Conservation (phyloP, 2,888 invertebrate species). For the Stenodera caucasica region DNA sequence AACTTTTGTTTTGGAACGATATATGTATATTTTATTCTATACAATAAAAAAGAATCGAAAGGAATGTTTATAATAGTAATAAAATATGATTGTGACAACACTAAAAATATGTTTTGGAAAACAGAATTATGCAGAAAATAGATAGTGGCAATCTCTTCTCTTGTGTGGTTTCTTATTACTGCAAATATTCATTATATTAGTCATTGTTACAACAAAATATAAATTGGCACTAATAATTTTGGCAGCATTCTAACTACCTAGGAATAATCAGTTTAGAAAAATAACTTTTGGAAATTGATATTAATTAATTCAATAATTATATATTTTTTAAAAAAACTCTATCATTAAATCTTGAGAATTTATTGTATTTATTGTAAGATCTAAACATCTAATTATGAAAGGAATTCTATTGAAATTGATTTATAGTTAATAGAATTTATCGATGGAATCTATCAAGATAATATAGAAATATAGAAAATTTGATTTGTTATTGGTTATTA, state of each 20-base stretch:
- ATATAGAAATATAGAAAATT: not conserved
- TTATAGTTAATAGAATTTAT: not conserved
- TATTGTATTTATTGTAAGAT: too few relatives aligned
- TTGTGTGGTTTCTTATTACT: not conserved
- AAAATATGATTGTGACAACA: not conserved
- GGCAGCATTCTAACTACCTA: not conserved
- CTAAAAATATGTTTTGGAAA: too few relatives aligned
- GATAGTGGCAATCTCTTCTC: not conserved
- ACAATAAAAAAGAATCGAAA: too few relatives aligned
- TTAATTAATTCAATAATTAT: too few relatives aligned
- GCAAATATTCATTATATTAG: not conserved
- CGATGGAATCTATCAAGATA: not conserved
- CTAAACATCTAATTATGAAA: too few relatives aligned
- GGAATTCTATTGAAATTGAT: too few relatives aligned
- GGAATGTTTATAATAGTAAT: not conserved
- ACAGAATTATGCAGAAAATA: not conserved
- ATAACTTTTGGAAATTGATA: not conserved
- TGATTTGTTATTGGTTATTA: not conserved
- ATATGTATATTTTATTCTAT: too few relatives aligned
- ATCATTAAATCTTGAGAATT: too few relatives aligned
- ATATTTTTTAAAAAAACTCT: too few relatives aligned
- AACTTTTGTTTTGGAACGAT: too few relatives aligned
- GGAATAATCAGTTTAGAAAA: not conserved
- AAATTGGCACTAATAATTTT: conserved; percentile 2
- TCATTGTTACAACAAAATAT: conserved; percentile 1